Base-by-base conservation (phyloP, 1,140 invertebrate species). In the Vanessa atalanta region DNA sequence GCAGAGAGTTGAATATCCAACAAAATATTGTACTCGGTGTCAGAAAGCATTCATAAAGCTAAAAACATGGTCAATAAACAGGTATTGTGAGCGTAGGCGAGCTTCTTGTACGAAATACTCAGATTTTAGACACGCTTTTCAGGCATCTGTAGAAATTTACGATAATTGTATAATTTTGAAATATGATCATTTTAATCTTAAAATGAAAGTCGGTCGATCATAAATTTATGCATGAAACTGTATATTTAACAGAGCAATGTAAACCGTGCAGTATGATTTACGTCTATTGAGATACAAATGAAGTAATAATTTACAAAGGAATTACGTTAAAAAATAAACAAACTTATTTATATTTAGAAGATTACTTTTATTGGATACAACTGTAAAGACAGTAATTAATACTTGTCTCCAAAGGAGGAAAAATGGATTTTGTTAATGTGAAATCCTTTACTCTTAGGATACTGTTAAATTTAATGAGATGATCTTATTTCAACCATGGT, bases 31-130 rank as follows among this genome's bases (percentile, higher is more conserved):
- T 65, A 70, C 37, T 70, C 73, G 77, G 76, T 82, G 78, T 73
- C 72, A 80, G 66, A 75, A 76, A 83, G 80, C 72, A 66, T 72
- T 68, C 65, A 81, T 81, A 76, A 78, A 81, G 76, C 72, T 77
- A 78, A 80, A 81, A 81, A 76, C 73, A 72, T 63, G 68, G 72
- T 73, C 72, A 61, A 61, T 61, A 81, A 78, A 79, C 77, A 83
- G 83, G 82, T 82, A 79, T 81, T 76, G 65, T 47, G 67, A 76
- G 79, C 79, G 85, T 86, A 78, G 84, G 84, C 76, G 80, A 74
- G 68, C 70, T 57, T 57, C 53, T 76, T 63, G 48, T 71, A 72
- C 31, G 53, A 74, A 64, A 70, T 53, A 68, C 60, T 65, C 51
- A 72, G 23, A 37, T 43, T 65, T 72, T 57, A 63, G 64, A 65